phyloP scores from a whole-genome alignment of 2,888 invertebrate species.

The Tiliacea aurago region DNA sequence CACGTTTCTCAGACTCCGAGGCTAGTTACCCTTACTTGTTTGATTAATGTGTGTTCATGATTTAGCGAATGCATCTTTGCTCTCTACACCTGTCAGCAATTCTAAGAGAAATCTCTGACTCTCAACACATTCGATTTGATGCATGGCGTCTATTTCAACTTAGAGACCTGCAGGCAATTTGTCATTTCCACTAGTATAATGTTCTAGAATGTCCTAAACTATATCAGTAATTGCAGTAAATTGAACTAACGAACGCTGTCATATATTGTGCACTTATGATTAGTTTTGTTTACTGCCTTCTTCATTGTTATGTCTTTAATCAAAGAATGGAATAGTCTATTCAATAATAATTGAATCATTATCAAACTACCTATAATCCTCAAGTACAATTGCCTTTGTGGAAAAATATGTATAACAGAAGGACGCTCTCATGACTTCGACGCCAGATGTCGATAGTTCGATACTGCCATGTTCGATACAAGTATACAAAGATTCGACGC shows the following conservation, averaged over 20 bases:
- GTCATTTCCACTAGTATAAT: conserved; percentile 41
- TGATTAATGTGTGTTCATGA: conserved; percentile 81
- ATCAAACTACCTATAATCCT: conserved; percentile 11
- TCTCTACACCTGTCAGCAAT: conserved; percentile 69
- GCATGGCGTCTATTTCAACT: conserved; percentile 50
- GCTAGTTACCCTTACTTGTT: conserved; percentile 66
- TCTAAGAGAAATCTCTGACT: conserved; percentile 62
- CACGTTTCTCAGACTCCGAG: conserved; percentile 47
- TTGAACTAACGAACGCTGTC: conserved; percentile 27
- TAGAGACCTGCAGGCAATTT: conserved; percentile 54
- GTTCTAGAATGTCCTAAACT: conserved; percentile 35
- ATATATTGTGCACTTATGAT: conserved; percentile 35
- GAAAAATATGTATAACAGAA: conserved; percentile 68
- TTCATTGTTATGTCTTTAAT: conserved; percentile 41
- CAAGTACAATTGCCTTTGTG: conserved; percentile 58
- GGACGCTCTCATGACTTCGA: conserved; percentile 72
- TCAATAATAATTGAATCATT: conserved; percentile 22
- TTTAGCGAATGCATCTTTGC: conserved; percentile 70
- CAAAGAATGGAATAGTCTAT: conserved; percentile 26
- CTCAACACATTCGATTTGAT: conserved; percentile 58
- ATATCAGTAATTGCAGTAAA: conserved; percentile 40
- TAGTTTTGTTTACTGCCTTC: conserved; percentile 24
- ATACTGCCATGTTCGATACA: conserved; percentile 67
- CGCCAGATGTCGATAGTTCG: conserved; percentile 72
- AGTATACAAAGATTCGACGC: conserved; percentile 66